phyloP scores from a whole-genome alignment of 2,797 vertebrate genomes.

The Molossus molossus region DNA sequence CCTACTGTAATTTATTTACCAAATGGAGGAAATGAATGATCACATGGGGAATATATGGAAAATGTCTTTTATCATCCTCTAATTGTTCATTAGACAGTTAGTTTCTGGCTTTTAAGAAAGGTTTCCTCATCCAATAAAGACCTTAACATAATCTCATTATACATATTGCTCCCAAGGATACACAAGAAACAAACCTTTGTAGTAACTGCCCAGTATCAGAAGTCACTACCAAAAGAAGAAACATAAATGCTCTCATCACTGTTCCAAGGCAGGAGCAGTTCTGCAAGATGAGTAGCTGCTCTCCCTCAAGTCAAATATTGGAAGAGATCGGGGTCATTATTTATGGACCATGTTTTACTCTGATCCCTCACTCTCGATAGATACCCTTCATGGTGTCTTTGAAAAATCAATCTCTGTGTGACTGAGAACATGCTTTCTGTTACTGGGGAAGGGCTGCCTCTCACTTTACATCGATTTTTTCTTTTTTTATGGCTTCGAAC shows the following conservation, averaged over 20 bases:
- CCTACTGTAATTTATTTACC: not conserved
- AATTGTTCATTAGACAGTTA: not conserved
- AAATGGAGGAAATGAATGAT: slow-evolving; percentile 9
- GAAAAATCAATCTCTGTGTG: not conserved
- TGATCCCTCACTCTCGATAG: not conserved
- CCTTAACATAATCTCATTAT: slow-evolving; percentile 19
- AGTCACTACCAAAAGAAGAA: not conserved
- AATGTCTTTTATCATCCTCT: not conserved
- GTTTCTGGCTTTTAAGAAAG: slow-evolving; percentile 50
- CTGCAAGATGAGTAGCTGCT: not conserved
- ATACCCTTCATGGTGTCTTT: rapidly evolving
- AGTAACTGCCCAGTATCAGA: not conserved
- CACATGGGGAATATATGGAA: not conserved
- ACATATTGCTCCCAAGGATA: slow-evolving; percentile 41
- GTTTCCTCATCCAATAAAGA: slow-evolving; percentile 33
- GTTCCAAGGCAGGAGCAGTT: not conserved
- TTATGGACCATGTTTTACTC: not conserved
- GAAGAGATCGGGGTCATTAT: rapidly evolving
- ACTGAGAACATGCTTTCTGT: not conserved
- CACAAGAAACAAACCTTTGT: not conserved
- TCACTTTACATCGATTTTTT: not conserved
- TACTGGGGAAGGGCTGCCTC: not conserved
- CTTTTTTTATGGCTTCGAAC: no score
- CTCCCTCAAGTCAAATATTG: not conserved
- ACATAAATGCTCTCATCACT: not conserved